Evolutionary conservation across 2,113 vertebrate genomes (phyloP).

Genomic region (Gymnorhina tibicen): DNA sequence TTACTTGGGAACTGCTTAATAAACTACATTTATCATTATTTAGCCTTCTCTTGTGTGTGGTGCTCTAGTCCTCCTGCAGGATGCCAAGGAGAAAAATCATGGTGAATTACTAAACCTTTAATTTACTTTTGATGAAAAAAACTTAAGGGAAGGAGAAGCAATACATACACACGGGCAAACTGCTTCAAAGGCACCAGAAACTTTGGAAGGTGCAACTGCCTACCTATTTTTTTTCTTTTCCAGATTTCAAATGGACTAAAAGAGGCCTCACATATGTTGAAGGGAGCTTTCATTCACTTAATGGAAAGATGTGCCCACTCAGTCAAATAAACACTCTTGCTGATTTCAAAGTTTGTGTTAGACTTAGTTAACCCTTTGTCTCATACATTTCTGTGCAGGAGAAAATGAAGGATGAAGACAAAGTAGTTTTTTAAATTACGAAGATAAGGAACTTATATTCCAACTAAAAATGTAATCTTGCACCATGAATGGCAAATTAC

Average conservation of each 20-base stretch:
- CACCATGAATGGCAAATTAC: neutral
- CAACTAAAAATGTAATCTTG: neutral
- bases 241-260: neutral
- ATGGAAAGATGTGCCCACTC: neutral
- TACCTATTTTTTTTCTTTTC: neutral
- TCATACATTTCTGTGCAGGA: neutral
- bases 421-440: neutral
- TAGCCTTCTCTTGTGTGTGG: neutral
- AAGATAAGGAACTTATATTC: neutral
- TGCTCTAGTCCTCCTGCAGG: neutral
- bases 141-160: neutral
- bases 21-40: slow-evolving; percentile 43
- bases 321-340: neutral
- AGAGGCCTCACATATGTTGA: neutral
- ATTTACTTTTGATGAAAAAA: slow-evolving; percentile 36
- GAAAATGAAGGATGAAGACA: neutral
- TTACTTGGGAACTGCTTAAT: slow-evolving; percentile 34
- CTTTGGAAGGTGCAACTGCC: neutral
- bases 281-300: neutral
- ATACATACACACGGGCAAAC: neutral
- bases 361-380: neutral
- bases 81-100: slow-evolving; percentile 47
- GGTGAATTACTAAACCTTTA: slow-evolving; percentile 49
- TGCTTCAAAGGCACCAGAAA: neutral
- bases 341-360: neutral